Evolutionary conservation across 2,888 invertebrate species (phyloP), one percentile per base, ranked within the genome.

Genomic region (Stomorhina lunata): DNA sequence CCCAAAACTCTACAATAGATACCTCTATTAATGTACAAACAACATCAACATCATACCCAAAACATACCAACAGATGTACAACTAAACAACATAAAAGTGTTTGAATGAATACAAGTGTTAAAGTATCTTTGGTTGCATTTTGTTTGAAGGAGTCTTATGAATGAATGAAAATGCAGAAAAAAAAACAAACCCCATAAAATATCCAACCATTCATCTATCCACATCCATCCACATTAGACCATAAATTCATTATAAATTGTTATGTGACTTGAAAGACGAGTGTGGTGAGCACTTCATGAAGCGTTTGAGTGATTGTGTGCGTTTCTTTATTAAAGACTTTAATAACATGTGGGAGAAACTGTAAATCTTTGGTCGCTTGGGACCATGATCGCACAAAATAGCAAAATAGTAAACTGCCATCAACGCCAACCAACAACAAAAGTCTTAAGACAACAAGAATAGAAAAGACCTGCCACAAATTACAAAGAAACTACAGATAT

Each of bases 331-430:
- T 7, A 25, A 65, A 48, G 12, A 10, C 20, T 32, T 50, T 50
- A 59, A 76, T 53, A 76, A 48, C 45, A 45, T 68, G 76, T 68
- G 76, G 68, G 59, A 77, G 68, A 77, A 77, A 77, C 77, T 77
- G 68, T 77, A 66, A 69, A 77, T 68, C 50, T 40, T 48, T 48
- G 50, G 50, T 65, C 65, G 65, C 55, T 55, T 75, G 17, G 7
- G n/a, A 63, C 53, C 29, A 43, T 29, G 65, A 75, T 55, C 48
- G 34, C 9, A 73, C 29, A 40, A 61, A 53, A 55, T 34, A 22
- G 63, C 22, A n/a, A 37, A 43, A 43, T 20, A 15, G 10, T 12
- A 59, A n/a, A 7, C 20, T 22, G 37, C 12, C 22, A 20, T 61
- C 17, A 20, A 32, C 45, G 20, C 4, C 45, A 29, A 27, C 37